phyloP scores from a whole-genome alignment of 2,797 vertebrate genomes.

The Smutsia gigantea region DNA sequence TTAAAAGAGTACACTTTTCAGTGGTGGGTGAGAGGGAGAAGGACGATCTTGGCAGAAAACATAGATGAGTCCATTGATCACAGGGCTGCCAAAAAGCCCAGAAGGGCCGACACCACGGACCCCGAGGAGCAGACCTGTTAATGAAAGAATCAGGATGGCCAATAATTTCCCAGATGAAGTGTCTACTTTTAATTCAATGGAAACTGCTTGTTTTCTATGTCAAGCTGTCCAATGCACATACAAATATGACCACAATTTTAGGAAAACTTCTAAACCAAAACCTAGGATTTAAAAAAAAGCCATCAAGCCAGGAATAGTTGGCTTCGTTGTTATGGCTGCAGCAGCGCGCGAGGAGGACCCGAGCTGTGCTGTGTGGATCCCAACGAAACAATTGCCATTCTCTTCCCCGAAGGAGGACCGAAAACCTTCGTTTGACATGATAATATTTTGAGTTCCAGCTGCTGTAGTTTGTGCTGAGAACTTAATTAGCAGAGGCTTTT shows the following conservation, averaged over 20 bases:
- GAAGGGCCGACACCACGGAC: neutral
- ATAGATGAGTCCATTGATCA: neutral
- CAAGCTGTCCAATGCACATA: neutral
- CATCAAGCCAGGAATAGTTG: neutral
- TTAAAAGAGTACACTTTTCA: neutral
- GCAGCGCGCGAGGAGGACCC: rapidly evolving
- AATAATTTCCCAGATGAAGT: neutral
- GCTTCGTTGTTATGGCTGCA: neutral
- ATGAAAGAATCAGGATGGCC: neutral
- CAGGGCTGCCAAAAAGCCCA: neutral
- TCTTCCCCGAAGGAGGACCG: slow-evolving; percentile 91
- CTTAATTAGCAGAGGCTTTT: slow-evolving; percentile 92
- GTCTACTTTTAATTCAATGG: neutral
- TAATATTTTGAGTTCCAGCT: slow-evolving; percentile 92
- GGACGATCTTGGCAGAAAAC: neutral
- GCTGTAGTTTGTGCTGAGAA: slow-evolving; percentile 94
- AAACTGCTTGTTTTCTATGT: neutral
- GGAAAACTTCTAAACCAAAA: neutral
- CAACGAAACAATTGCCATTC: slow-evolving; percentile 86
- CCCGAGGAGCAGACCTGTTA: neutral
- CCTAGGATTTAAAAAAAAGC: neutral
- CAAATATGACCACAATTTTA: neutral
- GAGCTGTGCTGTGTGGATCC: rapidly evolving
- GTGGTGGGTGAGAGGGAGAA: neutral
- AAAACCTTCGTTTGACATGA: slow-evolving; percentile 93